phyloP scores from a whole-genome alignment of 2,797 vertebrate genomes.

The Siniperca scherzeri region DNA sequence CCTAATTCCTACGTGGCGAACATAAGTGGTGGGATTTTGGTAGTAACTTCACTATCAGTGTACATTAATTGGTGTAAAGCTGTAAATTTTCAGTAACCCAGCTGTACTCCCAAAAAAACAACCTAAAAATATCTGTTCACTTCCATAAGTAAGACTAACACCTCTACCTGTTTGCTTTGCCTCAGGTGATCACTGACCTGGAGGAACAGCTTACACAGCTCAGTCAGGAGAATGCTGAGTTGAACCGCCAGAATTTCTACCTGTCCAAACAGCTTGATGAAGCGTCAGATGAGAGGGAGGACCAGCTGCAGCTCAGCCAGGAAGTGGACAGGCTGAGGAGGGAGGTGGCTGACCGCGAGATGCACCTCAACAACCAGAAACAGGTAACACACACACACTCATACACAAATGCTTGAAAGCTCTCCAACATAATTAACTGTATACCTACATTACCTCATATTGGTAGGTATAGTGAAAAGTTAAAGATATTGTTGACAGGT shows the following conservation, averaged over 20 bases:
- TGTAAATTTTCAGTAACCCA: neutral
- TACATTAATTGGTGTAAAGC: slow-evolving; percentile 8
- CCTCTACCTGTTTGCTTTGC: slow-evolving; percentile 36
- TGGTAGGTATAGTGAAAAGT: neutral
- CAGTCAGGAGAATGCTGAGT: slow-evolving; percentile 96
- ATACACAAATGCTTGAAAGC: neutral
- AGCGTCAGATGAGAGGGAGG: slow-evolving; percentile 93
- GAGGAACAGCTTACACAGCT: slow-evolving; percentile 98
- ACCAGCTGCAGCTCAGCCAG: slow-evolving; percentile 93
- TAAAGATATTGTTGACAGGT: neutral
- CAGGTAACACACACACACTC: slow-evolving; percentile 84
- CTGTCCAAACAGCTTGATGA: slow-evolving; percentile 98
- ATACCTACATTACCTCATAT: neutral
- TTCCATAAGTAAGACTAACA: slow-evolving; percentile 6
- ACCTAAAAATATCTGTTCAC: slow-evolving; percentile 15
- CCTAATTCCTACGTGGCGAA: neutral
- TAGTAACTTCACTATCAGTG: neutral
- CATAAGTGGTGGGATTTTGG: neutral
- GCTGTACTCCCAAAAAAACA: slow-evolving; percentile 5
- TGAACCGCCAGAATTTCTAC: slow-evolving; percentile 99
- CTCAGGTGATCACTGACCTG: slow-evolving; percentile 97
- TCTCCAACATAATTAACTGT: neutral
- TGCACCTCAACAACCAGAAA: slow-evolving; percentile 99
- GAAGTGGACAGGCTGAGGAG: slow-evolving; percentile 96
- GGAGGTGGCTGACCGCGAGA: slow-evolving; percentile 97